A percentile compares a stretch with the other conserved stretches of the same genome.
Conservation (phyloP, 2,888 invertebrate genomes). For the Hoplodrina blanda region DNA sequence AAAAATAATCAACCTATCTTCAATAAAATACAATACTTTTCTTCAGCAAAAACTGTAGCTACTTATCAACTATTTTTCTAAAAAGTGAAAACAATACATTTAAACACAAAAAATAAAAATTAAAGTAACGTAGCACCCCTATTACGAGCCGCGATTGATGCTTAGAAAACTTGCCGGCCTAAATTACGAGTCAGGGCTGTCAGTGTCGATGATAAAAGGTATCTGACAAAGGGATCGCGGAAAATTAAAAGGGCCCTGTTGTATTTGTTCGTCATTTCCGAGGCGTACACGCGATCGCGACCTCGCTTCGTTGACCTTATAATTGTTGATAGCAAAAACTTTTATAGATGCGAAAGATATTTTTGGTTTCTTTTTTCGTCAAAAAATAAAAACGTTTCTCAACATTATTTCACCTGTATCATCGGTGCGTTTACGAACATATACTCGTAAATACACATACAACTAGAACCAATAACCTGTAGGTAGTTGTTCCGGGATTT, state of each 20-base stretch:
- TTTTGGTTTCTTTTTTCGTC: not conserved
- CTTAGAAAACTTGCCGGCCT: constrained; percentile 60
- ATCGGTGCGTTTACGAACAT: no score
- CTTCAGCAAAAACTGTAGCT: not conserved
- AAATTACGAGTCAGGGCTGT: constrained; percentile 66
- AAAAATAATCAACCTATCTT: not conserved
- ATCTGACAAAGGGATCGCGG: constrained; percentile 66
- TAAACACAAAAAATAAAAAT: not conserved
- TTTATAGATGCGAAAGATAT: constrained; percentile 32
- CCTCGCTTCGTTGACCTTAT: constrained; percentile 58
- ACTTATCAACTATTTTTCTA: not conserved
- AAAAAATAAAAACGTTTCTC: no score
- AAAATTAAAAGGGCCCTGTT: constrained; percentile 73
- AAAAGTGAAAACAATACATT: not conserved
- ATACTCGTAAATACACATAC: no score
- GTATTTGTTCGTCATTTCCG: constrained; percentile 75
- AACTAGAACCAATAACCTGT: no score
- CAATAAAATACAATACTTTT: not conserved
- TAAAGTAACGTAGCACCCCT: constrained; percentile 41
- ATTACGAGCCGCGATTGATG: constrained; percentile 43
- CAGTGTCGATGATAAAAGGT: constrained; percentile 69
- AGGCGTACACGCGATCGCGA: constrained; percentile 71
- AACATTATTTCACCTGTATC: no score
- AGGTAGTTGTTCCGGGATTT: no score
- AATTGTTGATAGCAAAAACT: constrained; percentile 51